Percentiles rank a stretch among this genome's conserved stretches.
Evolutionary conservation across 2,113 vertebrate genomes (phyloP).

Genomic region (Hiodon alosoides): DNA sequence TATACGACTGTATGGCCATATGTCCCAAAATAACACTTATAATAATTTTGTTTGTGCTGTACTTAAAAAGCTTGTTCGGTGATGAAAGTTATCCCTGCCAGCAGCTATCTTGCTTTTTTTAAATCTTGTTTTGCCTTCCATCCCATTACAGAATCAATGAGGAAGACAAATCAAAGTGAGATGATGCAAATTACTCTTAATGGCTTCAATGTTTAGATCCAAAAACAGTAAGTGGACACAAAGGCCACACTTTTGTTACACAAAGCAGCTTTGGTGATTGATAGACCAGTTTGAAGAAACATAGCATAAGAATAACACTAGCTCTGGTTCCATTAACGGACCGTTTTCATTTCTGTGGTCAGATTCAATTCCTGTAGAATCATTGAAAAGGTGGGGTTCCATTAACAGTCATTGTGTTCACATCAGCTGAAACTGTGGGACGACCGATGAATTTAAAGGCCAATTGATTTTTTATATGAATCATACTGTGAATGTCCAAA

Average conservation of each 20-base stretch:
- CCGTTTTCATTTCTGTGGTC: conserved; percentile 19
- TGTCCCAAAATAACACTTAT: no score
- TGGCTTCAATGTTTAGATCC: not conserved
- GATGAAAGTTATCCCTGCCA: no score
- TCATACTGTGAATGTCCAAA: conserved; percentile 25
- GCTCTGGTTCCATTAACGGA: conserved; percentile 20
- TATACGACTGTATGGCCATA: no score
- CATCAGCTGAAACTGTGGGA: conserved; percentile 24
- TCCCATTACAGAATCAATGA: conserved; percentile 15
- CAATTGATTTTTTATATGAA: conserved; percentile 28
- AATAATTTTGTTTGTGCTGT: no score
- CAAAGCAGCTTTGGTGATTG: not conserved
- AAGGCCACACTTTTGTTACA: not conserved
- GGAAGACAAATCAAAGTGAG: conserved; percentile 19
- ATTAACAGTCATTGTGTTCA: conserved; percentile 28
- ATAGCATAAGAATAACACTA: conserved; percentile 8
- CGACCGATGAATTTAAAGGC: conserved; percentile 25
- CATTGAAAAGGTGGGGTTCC: conserved; percentile 22
- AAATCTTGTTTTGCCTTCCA: conserved; percentile 6
- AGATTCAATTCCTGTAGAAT: conserved; percentile 23
- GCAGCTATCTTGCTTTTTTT: not conserved
- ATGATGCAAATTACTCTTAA: conserved; percentile 3
- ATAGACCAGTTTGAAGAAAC: not conserved
- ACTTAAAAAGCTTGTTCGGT: no score
- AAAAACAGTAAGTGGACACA: not conserved